These are phyloP conservation scores for Ctena decussata DNA, from an alignment of 2,888 invertebrate species.

Conservation along the genomic window DNA sequence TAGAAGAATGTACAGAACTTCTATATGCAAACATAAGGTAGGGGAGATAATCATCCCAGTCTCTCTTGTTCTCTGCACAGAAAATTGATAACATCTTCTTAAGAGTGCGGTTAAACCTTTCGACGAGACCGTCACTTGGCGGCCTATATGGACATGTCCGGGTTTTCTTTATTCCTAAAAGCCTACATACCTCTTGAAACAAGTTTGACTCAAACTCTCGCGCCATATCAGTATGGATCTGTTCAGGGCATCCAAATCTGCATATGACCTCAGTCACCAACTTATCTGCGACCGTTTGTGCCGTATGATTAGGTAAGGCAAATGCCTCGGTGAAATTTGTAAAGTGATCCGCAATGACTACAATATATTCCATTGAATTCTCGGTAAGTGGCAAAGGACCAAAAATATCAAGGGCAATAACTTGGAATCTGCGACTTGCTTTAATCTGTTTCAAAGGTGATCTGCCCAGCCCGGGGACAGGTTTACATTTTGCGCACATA, in stretches of 20 bases:
- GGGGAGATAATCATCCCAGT: background rate
- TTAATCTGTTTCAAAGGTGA: background rate
- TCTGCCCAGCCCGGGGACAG: background rate
- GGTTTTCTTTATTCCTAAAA: slow-evolving; percentile 27
- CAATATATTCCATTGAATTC: slow-evolving; percentile 22
- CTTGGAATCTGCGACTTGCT: background rate
- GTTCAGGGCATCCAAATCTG: slow-evolving; percentile 26
- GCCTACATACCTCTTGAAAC: slow-evolving; percentile 18
- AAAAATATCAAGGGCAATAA: background rate
- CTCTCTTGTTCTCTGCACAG: background rate
- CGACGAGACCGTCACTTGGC: background rate
- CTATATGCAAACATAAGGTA: background rate
- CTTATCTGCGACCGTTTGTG: slow-evolving; percentile 53
- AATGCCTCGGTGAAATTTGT: slow-evolving; percentile 55
- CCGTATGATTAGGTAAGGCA: slow-evolving; percentile 43
- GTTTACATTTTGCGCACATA: background rate
- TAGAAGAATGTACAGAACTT: background rate
- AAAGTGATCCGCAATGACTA: slow-evolving; percentile 46
- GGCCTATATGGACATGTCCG: slow-evolving; percentile 13
- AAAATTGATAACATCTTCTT: background rate
- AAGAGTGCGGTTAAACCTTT: background rate
- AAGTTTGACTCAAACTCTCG: slow-evolving; percentile 26
- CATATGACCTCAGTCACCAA: slow-evolving; percentile 38
- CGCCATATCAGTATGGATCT: slow-evolving; percentile 35
- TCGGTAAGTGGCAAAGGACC: slow-evolving; percentile 19